phyloP scores from a whole-genome alignment of 2,113 vertebrate species.

The Hucho hucho region DNA sequence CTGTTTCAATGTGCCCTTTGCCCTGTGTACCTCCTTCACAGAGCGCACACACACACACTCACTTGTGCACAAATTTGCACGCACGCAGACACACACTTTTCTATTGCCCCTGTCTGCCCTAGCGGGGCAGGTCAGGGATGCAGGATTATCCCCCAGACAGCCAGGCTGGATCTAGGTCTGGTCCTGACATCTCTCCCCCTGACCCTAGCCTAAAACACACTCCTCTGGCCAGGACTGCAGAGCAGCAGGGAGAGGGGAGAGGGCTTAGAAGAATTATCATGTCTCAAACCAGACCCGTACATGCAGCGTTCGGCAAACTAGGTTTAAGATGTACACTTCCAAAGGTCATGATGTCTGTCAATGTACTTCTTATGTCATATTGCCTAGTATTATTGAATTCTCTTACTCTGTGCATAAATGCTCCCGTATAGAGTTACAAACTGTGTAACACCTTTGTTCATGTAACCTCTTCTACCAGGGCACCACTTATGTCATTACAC shows the following conservation, averaged over 20 bases:
- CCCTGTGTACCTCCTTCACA: neutral
- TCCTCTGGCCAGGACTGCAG: constrained; percentile 22
- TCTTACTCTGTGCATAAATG: too few species aligned
- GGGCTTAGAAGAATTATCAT: constrained; percentile 33
- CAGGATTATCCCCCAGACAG: constrained; percentile 58
- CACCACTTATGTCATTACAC: neutral
- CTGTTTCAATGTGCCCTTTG: constrained; percentile 56
- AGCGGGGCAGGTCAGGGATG: neutral
- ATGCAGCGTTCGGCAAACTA: neutral
- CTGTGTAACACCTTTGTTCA: too few species aligned
- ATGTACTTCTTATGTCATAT: neutral
- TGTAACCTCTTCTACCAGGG: too few species aligned
- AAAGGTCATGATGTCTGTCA: neutral
- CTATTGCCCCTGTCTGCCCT: neutral
- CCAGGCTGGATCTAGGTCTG: constrained; percentile 40
- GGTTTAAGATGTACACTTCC: neutral
- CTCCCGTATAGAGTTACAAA: too few species aligned
- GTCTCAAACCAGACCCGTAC: neutral
- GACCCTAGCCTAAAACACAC: neutral
- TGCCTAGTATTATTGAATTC: neutral
- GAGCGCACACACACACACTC: constrained; percentile 1
- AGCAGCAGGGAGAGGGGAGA: neutral
- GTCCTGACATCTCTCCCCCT: constrained; percentile 33
- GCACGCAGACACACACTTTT: neutral
- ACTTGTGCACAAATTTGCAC: neutral